These are phyloP conservation scores for Perodicticus potto DNA, from an alignment of 2,797 vertebrate species.

Conservation along the genomic window DNA sequence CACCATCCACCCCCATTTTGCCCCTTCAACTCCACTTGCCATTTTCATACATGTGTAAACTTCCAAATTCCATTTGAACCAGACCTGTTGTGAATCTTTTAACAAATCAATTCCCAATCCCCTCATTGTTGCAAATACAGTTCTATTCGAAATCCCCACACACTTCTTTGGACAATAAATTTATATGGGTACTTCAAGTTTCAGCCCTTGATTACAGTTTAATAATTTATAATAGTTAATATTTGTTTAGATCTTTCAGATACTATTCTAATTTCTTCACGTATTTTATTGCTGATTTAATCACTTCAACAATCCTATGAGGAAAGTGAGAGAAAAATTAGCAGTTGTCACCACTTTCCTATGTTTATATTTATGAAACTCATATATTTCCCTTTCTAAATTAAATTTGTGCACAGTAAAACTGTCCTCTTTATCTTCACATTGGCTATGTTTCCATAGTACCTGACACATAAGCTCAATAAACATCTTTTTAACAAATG, in stretches of 20 bases:
- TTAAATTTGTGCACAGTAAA: neutral
- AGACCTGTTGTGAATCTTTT: neutral
- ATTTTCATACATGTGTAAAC: neutral
- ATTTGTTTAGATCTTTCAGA: neutral
- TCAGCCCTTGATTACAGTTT: neutral
- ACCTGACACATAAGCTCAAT: neutral
- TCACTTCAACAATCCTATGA: neutral
- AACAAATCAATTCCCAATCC: neutral
- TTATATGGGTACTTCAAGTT: neutral
- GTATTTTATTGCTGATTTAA: neutral
- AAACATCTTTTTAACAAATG: slow-evolving; percentile 28
- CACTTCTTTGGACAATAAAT: neutral
- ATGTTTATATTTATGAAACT: neutral
- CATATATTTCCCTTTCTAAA: neutral
- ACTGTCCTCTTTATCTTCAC: neutral
- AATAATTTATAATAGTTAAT: neutral
- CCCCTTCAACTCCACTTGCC: neutral
- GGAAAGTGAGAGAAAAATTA: neutral
- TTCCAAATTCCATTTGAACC: neutral
- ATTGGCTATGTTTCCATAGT: neutral
- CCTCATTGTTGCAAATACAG: neutral
- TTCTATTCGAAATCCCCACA: neutral
- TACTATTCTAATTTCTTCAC: neutral
- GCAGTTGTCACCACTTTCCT: neutral
- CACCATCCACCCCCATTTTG: neutral